phyloP scores from a whole-genome alignment of 2,797 vertebrate species.

The Cuculus canorus region DNA sequence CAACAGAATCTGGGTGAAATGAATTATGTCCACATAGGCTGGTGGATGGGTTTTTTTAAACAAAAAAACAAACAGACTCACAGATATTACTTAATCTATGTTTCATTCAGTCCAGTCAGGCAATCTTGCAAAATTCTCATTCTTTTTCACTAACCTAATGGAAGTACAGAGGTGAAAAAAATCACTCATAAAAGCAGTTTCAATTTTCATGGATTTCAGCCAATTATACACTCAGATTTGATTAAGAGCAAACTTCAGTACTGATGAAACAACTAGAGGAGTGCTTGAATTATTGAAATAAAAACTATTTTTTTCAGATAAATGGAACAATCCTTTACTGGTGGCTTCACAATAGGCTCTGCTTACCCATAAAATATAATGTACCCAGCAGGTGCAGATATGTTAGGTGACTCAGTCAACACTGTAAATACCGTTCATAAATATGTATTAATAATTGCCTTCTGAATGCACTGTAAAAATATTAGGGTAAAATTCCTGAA shows the following conservation, averaged over 20 bases:
- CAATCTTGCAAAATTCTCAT: constrained; percentile 12
- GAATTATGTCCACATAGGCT: neutral
- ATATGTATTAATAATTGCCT: constrained; percentile 12
- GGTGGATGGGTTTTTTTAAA: neutral
- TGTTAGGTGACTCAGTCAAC: neutral
- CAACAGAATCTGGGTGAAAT: neutral
- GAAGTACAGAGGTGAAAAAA: constrained; percentile 21
- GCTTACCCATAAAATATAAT: neutral
- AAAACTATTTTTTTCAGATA: constrained; percentile 38
- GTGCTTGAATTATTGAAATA: constrained; percentile 35
- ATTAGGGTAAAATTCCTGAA: neutral
- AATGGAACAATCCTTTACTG: constrained; percentile 7
- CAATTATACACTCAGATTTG: constrained; percentile 3
- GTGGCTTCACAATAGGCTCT: neutral
- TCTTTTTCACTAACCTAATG: neutral
- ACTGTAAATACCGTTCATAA: neutral
- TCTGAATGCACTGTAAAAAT: neutral
- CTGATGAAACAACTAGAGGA: constrained; percentile 7
- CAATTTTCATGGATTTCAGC: constrained; percentile 26
- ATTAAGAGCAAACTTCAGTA: constrained; percentile 14
- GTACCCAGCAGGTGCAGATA: neutral
- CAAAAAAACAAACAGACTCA: neutral
- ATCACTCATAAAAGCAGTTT: constrained; percentile 8
- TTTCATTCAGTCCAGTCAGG: neutral
- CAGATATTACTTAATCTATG: neutral